Percentiles rank a stretch among this genome's conserved stretches.
These are phyloP conservation scores for Dicycla oo DNA, from an alignment of 2,888 invertebrate genomes.

Conservation along the genomic window DNA sequence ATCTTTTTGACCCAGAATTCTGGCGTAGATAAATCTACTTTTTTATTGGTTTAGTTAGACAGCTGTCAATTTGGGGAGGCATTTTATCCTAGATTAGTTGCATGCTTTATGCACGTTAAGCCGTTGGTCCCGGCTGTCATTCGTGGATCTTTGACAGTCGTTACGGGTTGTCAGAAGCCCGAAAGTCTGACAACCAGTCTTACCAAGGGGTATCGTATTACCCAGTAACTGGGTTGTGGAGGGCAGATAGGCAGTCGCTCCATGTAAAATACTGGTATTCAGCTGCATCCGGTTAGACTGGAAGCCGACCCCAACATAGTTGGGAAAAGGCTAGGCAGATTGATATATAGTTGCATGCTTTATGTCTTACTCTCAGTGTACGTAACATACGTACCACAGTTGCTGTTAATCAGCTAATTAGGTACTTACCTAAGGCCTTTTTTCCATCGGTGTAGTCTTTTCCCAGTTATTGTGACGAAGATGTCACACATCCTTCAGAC, in stretches of 20 bases:
- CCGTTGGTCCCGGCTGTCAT: too few species aligned
- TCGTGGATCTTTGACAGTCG: too few species aligned
- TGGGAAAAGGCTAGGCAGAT: too few species aligned
- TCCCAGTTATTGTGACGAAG: neutral
- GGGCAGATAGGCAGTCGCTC: too few species aligned
- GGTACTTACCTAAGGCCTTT: neutral
- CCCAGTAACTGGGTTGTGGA: too few species aligned
- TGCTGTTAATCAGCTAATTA: neutral
- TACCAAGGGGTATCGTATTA: too few species aligned
- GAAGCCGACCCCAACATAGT: too few species aligned
- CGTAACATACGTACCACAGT: neutral
- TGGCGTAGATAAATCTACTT: neutral
- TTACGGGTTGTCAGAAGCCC: too few species aligned
- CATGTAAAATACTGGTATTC: too few species aligned
- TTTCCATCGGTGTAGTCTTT: too few species aligned
- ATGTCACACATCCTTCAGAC: neutral
- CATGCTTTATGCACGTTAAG: neutral
- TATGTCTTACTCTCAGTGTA: neutral
- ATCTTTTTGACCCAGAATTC: conserved; percentile 53
- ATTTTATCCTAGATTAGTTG: neutral
- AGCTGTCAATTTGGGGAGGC: conserved; percentile 4
- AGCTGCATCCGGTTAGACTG: too few species aligned
- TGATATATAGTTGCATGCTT: neutral
- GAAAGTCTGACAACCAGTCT: too few species aligned
- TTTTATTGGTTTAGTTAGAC: conserved; percentile 4